Evolutionary conservation across 2,888 invertebrate genomes (phyloP).

Genomic region (Phyto melanocephala): DNA sequence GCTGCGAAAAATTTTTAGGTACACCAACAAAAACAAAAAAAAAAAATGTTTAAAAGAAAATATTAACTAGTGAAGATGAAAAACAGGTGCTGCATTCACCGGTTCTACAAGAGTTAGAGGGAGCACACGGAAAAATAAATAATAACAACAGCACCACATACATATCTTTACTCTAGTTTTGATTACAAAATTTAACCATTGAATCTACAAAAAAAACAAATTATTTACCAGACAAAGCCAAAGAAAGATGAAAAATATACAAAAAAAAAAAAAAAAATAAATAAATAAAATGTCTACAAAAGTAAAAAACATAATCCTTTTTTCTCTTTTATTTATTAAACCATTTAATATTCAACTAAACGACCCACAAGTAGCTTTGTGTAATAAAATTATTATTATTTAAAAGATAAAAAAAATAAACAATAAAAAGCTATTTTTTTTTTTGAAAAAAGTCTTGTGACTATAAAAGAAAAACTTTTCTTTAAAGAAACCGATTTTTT

Average conservation of each 20-base stretch:
- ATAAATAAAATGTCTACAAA: constrained; percentile 6
- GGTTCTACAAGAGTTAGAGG: constrained; percentile 8
- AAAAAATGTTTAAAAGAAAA: background rate
- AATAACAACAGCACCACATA: background rate
- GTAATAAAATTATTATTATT: constrained; percentile 39
- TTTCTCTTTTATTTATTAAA: constrained; percentile 14
- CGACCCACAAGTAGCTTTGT: constrained; percentile 50
- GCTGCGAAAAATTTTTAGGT: constrained; percentile 23
- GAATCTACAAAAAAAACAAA: background rate
- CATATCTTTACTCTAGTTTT: constrained; percentile 10
- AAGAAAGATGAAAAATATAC: constrained; percentile 11
- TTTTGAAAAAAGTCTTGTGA: too few relatives aligned
- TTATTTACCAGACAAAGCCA: too few relatives aligned
- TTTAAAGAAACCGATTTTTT: too few relatives aligned
- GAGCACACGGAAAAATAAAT: constrained; percentile 3
- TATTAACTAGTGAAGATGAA: constrained; percentile 35
- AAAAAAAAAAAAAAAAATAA: constrained; percentile 12
- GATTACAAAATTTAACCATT: constrained; percentile 30
- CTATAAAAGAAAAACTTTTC: too few relatives aligned
- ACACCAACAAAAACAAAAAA: constrained; percentile 22
- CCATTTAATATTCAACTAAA: constrained; percentile 48
- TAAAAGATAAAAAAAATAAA: background rate
- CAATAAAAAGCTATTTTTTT: too few relatives aligned
- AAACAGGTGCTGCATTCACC: constrained; percentile 51
- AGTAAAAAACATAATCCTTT: background rate